These are phyloP conservation scores for Neotoma lepida DNA, from an alignment of 2,113 vertebrate genomes.

Conservation along the genomic window DNA sequence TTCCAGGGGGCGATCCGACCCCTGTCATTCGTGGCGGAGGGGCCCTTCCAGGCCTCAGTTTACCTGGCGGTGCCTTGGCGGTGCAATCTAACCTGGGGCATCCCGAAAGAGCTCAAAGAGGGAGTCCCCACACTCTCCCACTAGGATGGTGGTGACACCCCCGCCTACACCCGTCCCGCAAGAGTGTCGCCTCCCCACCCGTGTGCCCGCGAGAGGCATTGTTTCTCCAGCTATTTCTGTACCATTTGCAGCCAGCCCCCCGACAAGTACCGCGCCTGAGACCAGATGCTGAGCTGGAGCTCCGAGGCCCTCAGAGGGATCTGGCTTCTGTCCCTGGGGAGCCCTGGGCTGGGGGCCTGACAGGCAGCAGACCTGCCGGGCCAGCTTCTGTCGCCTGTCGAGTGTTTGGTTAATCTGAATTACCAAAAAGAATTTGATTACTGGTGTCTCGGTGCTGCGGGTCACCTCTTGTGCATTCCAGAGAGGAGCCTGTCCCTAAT, in stretches of 20 bases:
- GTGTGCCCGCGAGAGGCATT: background rate
- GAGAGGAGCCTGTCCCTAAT: slow-evolving; percentile 10
- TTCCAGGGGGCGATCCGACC: background rate
- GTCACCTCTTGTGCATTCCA: slow-evolving; percentile 64
- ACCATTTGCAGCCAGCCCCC: slow-evolving; percentile 37
- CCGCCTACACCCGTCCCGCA: background rate
- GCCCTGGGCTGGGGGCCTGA: background rate
- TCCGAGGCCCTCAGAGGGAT: background rate
- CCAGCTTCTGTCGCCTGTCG: slow-evolving; percentile 14
- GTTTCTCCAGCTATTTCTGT: slow-evolving; percentile 64
- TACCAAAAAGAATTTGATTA: slow-evolving; percentile 67
- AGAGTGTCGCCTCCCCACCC: background rate
- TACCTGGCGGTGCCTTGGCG: background rate
- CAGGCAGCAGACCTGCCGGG: background rate
- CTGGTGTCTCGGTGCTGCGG: slow-evolving; percentile 12
- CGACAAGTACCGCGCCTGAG: background rate
- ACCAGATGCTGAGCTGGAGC: slow-evolving; percentile 24
- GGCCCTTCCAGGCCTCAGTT: background rate
- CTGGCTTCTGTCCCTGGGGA: background rate
- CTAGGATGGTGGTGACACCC: background rate
- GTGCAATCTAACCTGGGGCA: background rate
- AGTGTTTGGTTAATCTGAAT: slow-evolving; percentile 72
- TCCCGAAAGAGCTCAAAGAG: background rate
- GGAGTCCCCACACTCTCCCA: background rate
- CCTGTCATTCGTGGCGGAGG: background rate